Base-by-base conservation (phyloP, 2,797 vertebrate genomes). In the Petrocephalus schoutedeni region DNA sequence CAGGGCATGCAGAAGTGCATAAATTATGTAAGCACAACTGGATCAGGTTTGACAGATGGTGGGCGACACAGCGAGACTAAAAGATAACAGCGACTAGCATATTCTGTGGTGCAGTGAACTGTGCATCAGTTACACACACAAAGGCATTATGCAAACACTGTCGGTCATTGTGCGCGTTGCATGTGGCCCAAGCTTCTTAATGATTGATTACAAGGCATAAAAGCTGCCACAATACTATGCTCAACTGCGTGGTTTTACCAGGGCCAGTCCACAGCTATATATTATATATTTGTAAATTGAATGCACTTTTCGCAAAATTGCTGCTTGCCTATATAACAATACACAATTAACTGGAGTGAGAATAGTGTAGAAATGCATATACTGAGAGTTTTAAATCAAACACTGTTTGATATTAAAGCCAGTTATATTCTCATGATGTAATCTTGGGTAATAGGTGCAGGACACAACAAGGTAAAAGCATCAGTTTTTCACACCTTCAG, bases 401-500 rank as follows among this genome's bases (percentile, higher is more conserved):
- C 9, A 23, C 51, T 32, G 8, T 14, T 10, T 58, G 53, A 28
- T 16, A 85, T 56, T 0, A 85, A 86, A 32, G 9, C 3, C 36
- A 36, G 71, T 36, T 58, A n/a, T 3, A 36, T 59, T 41, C 54
- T 77, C 71, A 21, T 23, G 19, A 51, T 83, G 80, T 56, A 32
- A 57, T 1, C 2, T 84, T 14, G 21, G 21, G 23, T 53, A 54
- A 14, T 23, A 51, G 41, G 41, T 45, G 41, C 10, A 54, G 2
- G 51, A 51, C 14, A 56, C 51, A 23, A 1, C 23, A 12, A 3
- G 36, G 53, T 54, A 64, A 41, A 64, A 45, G 7, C 16, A 21
- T 10, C 49, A 6, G 3, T 19, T 12, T 61, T 56, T 49, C 90
- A 91, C 91, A 95, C 94, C 91, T 97, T 97, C 36, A 99, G 97